phyloP scores from a whole-genome alignment of 2,888 invertebrate genomes.

The Tanaodytes sp. region DNA sequence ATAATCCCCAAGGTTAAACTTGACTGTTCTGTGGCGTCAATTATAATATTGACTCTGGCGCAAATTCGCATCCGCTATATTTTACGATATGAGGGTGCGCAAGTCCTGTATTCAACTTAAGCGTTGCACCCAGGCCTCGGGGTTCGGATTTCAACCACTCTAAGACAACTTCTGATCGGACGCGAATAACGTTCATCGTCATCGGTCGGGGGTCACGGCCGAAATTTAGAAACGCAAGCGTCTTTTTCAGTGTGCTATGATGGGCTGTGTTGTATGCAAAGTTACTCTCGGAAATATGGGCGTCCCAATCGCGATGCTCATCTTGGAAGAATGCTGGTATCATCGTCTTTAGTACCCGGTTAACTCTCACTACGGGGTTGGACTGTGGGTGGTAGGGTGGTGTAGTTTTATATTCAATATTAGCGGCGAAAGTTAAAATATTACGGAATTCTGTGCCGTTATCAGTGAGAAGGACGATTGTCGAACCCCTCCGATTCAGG shows the following conservation, averaged over 20 bases:
- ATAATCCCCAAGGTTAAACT: neutral
- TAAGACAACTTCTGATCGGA: no score
- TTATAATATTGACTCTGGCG: neutral
- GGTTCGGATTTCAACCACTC: neutral
- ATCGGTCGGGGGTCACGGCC: neutral
- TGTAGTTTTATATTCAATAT: neutral
- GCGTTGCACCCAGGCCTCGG: neutral
- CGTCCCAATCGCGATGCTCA: constrained; percentile 4
- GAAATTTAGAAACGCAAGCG: neutral
- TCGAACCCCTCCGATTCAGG: constrained; percentile 52
- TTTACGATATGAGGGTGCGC: neutral
- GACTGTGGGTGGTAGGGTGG: constrained; percentile 16
- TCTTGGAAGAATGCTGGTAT: neutral
- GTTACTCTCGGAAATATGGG: neutral
- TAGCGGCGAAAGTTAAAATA: neutral
- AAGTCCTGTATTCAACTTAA: no score
- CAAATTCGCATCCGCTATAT: neutral
- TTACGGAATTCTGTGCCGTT: constrained; percentile 54
- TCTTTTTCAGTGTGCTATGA: neutral
- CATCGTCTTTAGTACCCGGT: constrained; percentile 5
- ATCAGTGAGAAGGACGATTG: constrained; percentile 51
- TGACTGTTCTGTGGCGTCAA: neutral
- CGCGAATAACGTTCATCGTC: no score
- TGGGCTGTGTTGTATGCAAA: constrained; percentile 2
- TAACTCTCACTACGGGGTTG: constrained; percentile 11